Evolutionary conservation across 2,888 invertebrate species (phyloP).

Genomic region (Choreutis nemorana): DNA sequence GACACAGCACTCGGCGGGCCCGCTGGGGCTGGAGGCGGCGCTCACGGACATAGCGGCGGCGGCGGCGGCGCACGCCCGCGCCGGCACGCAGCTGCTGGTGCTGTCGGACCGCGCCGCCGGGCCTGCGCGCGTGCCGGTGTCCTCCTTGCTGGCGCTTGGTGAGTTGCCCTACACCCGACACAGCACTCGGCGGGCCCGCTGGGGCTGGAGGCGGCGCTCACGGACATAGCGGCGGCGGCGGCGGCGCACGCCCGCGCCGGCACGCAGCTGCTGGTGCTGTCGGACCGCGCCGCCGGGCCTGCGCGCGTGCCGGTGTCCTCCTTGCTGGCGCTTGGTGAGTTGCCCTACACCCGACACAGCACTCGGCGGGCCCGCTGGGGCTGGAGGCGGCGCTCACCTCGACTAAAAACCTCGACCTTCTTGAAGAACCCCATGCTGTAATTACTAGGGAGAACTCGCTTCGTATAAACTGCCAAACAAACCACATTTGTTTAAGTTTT

Average conservation of each 20-base stretch:
- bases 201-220: conserved; percentile 77
- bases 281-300: conserved; percentile 70
- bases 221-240: conserved; percentile 82
- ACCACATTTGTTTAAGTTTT: too few relatives aligned
- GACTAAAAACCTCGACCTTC: too few relatives aligned
- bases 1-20: conserved; percentile 57
- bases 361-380: too few relatives aligned
- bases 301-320: conserved; percentile 76
- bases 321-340: conserved; percentile 72
- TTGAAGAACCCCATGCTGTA: too few relatives aligned
- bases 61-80: conserved; percentile 76
- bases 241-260: conserved; percentile 75
- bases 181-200: conserved; percentile 52
- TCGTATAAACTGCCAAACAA: too few relatives aligned
- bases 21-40: conserved; percentile 72
- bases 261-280: conserved; percentile 82
- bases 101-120: conserved; percentile 75
- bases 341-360: too few relatives aligned
- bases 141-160: conserved; percentile 78
- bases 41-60: conserved; percentile 80
- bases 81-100: conserved; percentile 81
- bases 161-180: background rate
- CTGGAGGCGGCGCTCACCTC: too few relatives aligned
- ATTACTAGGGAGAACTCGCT: too few relatives aligned
- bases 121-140: conserved; percentile 71